Evolutionary conservation across 92 coral and sea anemone species (phyloP).

Genomic region (Meandrina meandrites): DNA sequence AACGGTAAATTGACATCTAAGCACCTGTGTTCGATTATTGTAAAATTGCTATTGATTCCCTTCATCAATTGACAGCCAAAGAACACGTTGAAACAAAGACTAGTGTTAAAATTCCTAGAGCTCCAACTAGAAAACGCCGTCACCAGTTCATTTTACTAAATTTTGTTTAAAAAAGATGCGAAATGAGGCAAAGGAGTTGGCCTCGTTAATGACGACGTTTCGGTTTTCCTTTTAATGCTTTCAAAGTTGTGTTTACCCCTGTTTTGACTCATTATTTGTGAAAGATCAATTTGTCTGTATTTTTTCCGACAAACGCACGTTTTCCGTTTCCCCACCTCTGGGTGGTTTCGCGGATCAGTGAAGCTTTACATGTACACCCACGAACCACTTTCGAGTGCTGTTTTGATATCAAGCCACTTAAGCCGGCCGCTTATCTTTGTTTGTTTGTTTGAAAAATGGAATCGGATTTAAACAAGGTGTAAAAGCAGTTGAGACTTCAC

Average conservation of each 20-base stretch:
- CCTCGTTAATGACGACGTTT: neutral
- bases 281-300: neutral
- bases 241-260: neutral
- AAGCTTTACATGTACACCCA: neutral
- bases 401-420: neutral
- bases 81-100: conserved; percentile 18
- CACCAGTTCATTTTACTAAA: neutral
- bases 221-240: neutral
- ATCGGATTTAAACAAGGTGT: neutral
- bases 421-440: neutral
- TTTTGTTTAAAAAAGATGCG: neutral
- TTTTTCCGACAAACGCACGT: conserved; percentile 12
- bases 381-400: conserved; percentile 1
- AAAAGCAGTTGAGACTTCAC: conserved; percentile 13
- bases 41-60: conserved; percentile 25
- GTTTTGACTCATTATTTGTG: neutral
- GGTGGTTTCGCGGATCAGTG: neutral
- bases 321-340: neutral
- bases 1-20: neutral
- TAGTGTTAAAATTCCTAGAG: conserved; percentile 7
- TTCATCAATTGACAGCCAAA: conserved; percentile 23
- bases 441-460: conserved; percentile 3
- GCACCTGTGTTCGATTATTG: conserved; percentile 22
- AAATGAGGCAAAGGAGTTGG: neutral
- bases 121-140: neutral